Evolutionary conservation across 2,888 invertebrate species (phyloP), one percentile per base, ranked within the genome.

Genomic region (Orchesellides sinensis): DNA sequence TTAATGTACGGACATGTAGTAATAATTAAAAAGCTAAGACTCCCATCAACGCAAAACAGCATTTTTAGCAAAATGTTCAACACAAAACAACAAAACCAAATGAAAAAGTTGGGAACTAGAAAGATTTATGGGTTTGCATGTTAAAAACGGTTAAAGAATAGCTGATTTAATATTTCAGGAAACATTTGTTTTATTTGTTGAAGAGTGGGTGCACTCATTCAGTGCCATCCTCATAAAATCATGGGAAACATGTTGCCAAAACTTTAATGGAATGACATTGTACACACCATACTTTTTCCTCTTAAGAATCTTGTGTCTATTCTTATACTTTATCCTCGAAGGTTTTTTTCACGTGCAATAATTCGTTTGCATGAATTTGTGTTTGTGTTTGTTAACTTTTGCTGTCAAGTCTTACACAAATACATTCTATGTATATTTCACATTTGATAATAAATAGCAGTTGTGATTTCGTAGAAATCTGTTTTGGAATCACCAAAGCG

Each of bases 171-270:
- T 74, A 74, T 65, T 65, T 65, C 52, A 52, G 23, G 23, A 63
- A 6, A n/a, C 52, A 52, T 63, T 25, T 52, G 35, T 65, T 52
- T 75, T 66, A 56, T 54, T 75, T 56, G 73, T 32, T 29, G 45
- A 47, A 52, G 73, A 32, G 32, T 63, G 40, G 14, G 19, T 72
- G 72, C 56, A 52, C 17, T 47, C 23, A 17, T 40, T 54, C 56
- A 45, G 56, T 75, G 56, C 56, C 75, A 66, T 45, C 66, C 59
- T 45, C 45, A n/a, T 68, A 68, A 40, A 12, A 40, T 32, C 17
- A n/a, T 61, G 47, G 70, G 56, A 70, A 79, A 70, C 79, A 79
- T 79, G 79, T 79, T 79, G 79, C 79, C 79, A 79, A 79, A 72
- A 70, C 27, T 65, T 79, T 79, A 79, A 79, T 79, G 79, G 70